Evolutionary conservation across 2,113 vertebrate genomes (phyloP).

Genomic region (Aspiorhynchus laticeps): DNA sequence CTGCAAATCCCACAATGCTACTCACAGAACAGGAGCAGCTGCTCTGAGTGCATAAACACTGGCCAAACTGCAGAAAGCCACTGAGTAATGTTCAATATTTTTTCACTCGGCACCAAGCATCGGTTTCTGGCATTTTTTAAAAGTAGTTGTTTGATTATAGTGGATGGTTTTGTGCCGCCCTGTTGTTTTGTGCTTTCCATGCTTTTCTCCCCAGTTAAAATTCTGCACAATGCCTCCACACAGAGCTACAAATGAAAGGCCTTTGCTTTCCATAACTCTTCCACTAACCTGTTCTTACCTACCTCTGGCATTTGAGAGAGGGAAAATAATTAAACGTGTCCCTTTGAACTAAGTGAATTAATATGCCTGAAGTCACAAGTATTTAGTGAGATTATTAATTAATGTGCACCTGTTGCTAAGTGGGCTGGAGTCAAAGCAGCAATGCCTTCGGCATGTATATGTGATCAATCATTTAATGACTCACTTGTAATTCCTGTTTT

Average conservation of each 20-base stretch:
- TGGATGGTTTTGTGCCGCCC: conserved; percentile 31
- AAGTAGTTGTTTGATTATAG: conserved; percentile 33
- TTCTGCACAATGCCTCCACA: conserved; percentile 31
- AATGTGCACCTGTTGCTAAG: conserved; percentile 32
- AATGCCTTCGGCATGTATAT: background rate
- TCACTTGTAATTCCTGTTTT: background rate
- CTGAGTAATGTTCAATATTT: conserved; percentile 30
- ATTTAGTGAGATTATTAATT: conserved; percentile 43
- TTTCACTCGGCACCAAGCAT: conserved; percentile 4
- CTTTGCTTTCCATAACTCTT: background rate
- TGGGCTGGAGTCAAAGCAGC: background rate
- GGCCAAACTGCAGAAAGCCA: conserved; percentile 11
- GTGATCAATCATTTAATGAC: conserved; percentile 32
- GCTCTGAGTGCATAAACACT: conserved; percentile 42
- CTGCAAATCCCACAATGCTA: conserved; percentile 18
- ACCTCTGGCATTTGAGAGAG: conserved; percentile 6
- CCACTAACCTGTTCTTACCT: background rate
- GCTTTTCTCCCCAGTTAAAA: conserved; percentile 31
- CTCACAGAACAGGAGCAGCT: conserved; percentile 13
- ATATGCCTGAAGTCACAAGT: conserved; percentile 29
- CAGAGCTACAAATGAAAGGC: conserved; percentile 16
- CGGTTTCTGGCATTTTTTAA: background rate
- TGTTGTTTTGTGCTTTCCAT: conserved; percentile 27
- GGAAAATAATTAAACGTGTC: conserved; percentile 4
- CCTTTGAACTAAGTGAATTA: conserved; percentile 15